A percentile compares a stretch with the other conserved stretches of the same genome.
Evolutionary conservation across 2,888 invertebrate species (phyloP).

Genomic region (Nematopogon swammerdamellus): DNA sequence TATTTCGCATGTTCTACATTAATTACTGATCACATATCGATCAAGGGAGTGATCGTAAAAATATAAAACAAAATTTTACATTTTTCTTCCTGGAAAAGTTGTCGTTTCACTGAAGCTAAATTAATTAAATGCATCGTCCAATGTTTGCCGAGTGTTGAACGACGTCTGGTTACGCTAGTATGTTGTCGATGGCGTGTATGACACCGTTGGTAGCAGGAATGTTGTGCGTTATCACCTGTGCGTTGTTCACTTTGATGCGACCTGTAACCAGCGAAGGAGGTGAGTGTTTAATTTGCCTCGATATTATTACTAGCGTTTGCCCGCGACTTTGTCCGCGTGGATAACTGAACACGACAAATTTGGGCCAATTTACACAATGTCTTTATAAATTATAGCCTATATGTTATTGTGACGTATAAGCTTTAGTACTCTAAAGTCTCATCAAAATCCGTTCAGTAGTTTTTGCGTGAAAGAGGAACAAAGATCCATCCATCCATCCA

Average conservation of each 20-base stretch:
- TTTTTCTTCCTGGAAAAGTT: neutral
- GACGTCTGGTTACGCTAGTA: constrained; percentile 18
- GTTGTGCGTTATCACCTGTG: constrained; percentile 77
- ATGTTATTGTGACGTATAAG: no score
- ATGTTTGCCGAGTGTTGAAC: neutral
- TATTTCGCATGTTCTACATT: neutral
- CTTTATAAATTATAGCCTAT: no score
- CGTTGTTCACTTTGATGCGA: constrained; percentile 80
- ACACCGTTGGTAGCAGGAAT: constrained; percentile 88
- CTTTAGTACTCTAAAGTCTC: no score
- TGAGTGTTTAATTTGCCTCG: neutral
- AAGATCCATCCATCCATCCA: no score
- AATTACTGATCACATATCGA: neutral
- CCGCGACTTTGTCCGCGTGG: neutral
- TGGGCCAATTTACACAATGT: neutral
- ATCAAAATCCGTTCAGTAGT: no score
- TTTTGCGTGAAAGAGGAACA: no score
- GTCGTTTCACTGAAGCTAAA: constrained; percentile 39
- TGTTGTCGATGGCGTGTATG: constrained; percentile 73
- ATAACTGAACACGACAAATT: neutral
- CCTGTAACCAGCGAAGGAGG: constrained; percentile 55
- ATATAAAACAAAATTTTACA: neutral
- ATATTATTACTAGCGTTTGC: no score
- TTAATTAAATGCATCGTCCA: constrained; percentile 7
- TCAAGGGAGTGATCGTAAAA: neutral